These are phyloP conservation scores for Cenopis cana DNA, from an alignment of 2,888 invertebrate genomes.

Conservation along the genomic window DNA sequence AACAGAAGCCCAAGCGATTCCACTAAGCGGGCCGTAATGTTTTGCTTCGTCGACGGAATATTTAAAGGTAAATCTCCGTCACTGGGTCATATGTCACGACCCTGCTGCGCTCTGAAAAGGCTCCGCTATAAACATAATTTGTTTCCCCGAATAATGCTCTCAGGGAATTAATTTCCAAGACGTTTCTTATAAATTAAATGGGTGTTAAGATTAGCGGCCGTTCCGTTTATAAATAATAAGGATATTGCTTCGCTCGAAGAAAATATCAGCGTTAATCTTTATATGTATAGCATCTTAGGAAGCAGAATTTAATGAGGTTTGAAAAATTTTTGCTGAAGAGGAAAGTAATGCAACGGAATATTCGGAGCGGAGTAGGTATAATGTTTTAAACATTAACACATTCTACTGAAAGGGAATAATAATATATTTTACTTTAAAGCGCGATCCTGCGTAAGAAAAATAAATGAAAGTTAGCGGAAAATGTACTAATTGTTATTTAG, in stretches of 20 bases:
- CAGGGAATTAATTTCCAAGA: constrained; percentile 56
- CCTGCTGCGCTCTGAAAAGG: constrained; percentile 52
- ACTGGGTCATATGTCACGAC: constrained; percentile 52
- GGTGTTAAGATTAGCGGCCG: constrained; percentile 56
- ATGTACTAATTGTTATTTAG: constrained; percentile 30
- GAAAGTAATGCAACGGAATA: constrained; percentile 23
- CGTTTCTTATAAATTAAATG: constrained; percentile 56
- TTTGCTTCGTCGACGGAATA: constrained; percentile 52
- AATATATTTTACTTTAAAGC: constrained; percentile 33
- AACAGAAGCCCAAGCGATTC: constrained; percentile 36
- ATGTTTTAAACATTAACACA: constrained; percentile 40
- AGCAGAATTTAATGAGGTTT: constrained; percentile 43
- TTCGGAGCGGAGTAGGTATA: constrained; percentile 32
- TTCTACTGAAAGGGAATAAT: constrained; percentile 11
- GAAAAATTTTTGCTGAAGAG: constrained; percentile 26
- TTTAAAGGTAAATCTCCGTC: constrained; percentile 48
- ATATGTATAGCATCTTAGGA: constrained; percentile 39
- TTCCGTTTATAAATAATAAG: constrained; percentile 54
- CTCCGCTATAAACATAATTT: constrained; percentile 58
- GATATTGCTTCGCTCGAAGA: constrained; percentile 44
- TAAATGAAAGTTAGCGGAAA: constrained; percentile 22
- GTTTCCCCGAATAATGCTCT: constrained; percentile 51
- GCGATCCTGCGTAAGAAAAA: constrained; percentile 20
- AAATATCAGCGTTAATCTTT: constrained; percentile 41
- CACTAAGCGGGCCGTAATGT: constrained; percentile 51